Evolutionary conservation across 2,888 invertebrate genomes (phyloP).

Genomic region (Ichneumoninae sp.): DNA sequence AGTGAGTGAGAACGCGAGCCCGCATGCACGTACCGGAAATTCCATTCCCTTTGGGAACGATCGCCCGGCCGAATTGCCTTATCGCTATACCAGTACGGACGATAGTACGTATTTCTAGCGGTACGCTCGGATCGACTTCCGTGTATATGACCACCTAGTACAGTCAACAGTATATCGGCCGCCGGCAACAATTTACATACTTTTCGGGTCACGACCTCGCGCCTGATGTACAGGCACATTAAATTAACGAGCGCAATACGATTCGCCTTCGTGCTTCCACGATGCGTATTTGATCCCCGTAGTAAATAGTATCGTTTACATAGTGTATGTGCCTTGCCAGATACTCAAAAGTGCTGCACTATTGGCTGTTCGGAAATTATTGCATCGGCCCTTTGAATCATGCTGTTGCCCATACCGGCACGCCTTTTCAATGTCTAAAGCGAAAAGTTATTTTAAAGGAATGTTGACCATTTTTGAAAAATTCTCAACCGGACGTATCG

Average conservation of each 20-base stretch:
- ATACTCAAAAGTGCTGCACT: neutral
- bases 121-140: conserved; percentile 35
- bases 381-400: neutral
- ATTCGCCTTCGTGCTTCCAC: conserved; percentile 24
- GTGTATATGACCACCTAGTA: conserved; percentile 12
- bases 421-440: neutral
- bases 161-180: neutral
- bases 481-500: neutral
- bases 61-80: conserved; percentile 34
- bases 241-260: conserved; percentile 13
- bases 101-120: conserved; percentile 13
- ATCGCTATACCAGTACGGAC: conserved; percentile 11
- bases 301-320: conserved; percentile 25
- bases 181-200: conserved; percentile 45
- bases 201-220: conserved; percentile 57
- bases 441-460: neutral
- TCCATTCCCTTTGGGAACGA: conserved; percentile 31
- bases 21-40: conserved; percentile 45
- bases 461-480: neutral
- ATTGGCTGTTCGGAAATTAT: neutral
- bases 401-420: neutral
- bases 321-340: neutral
- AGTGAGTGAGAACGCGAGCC: conserved; percentile 34
- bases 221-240: conserved; percentile 17
- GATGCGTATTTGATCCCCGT: conserved; percentile 50